Conservation (phyloP, 2,888 invertebrate genomes). For the Onchidella celtica region DNA sequence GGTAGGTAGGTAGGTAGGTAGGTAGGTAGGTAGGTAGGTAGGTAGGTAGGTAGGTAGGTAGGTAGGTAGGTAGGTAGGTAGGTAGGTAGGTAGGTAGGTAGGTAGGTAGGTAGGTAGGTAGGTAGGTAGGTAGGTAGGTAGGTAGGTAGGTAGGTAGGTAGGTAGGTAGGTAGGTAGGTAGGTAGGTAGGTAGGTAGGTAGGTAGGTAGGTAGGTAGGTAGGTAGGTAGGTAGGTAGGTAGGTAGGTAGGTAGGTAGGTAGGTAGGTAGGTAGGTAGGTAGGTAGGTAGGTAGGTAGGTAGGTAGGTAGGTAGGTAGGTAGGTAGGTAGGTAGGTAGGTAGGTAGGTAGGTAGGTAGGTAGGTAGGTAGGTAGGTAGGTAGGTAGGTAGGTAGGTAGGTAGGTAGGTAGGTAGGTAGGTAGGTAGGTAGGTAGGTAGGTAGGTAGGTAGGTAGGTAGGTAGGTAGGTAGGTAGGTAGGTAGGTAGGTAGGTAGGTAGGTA, state of each 20-base stretch:
- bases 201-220: conserved; percentile 1
- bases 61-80: conserved; percentile 1
- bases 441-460: conserved; percentile 1
- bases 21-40: conserved; percentile 1
- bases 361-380: conserved; percentile 1
- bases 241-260: conserved; percentile 1
- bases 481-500: conserved; percentile 1
- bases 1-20: conserved; percentile 1
- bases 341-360: conserved; percentile 1
- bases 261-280: conserved; percentile 1
- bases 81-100: conserved; percentile 1
- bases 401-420: conserved; percentile 1
- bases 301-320: conserved; percentile 1
- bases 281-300: conserved; percentile 1
- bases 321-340: conserved; percentile 1
- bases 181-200: conserved; percentile 1
- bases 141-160: conserved; percentile 1
- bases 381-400: conserved; percentile 1
- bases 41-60: conserved; percentile 1
- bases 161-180: conserved; percentile 1
- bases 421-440: conserved; percentile 1
- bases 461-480: conserved; percentile 1
- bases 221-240: conserved; percentile 1
- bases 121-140: conserved; percentile 1
- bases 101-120: conserved; percentile 1